Percentiles rank a stretch among this genome's conserved stretches.
phyloP scores from a whole-genome alignment of 1,140 invertebrate genomes.

The Danaus plexippus region DNA sequence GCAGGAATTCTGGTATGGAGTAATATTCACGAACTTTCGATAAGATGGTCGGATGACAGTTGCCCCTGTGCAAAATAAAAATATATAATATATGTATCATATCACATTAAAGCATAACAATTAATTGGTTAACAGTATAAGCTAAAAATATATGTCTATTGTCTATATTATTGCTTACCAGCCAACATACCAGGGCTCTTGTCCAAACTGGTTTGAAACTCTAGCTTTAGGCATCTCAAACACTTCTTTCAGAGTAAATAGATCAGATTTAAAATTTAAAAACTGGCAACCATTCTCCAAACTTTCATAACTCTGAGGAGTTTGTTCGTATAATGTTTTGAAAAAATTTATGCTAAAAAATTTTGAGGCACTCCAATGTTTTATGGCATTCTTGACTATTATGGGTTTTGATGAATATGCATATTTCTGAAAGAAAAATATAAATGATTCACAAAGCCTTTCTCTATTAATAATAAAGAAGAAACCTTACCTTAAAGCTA shows the following conservation, averaged over 20 bases:
- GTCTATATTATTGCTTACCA: constrained; percentile 77
- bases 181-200: constrained; percentile 90
- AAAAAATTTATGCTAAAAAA: constrained; percentile 84
- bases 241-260: constrained; percentile 83
- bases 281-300: constrained; percentile 89
- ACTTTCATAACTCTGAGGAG: constrained; percentile 77
- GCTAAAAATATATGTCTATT: no score
- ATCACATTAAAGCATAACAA: not conserved
- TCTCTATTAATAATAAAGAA: constrained; percentile 1
- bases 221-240: constrained; percentile 82
- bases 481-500: constrained; percentile 73
- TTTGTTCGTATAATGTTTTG: constrained; percentile 79
- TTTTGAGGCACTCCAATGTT: constrained; percentile 83
- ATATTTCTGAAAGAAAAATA: constrained; percentile 47
- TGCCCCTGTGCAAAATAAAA: constrained; percentile 76
- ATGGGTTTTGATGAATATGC: constrained; percentile 88
- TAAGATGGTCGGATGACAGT: constrained; percentile 86
- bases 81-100: not conserved
- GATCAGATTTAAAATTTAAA: constrained; percentile 90
- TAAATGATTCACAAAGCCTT: not conserved
- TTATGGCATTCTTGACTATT: constrained; percentile 82
- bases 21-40: constrained; percentile 85
- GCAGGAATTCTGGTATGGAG: constrained; percentile 88
- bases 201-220: constrained; percentile 74
- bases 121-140: not conserved